Evolutionary conservation across 1,140 invertebrate species (phyloP), one percentile per base, ranked within the genome.

Genomic region (Camponotus floridanus): DNA sequence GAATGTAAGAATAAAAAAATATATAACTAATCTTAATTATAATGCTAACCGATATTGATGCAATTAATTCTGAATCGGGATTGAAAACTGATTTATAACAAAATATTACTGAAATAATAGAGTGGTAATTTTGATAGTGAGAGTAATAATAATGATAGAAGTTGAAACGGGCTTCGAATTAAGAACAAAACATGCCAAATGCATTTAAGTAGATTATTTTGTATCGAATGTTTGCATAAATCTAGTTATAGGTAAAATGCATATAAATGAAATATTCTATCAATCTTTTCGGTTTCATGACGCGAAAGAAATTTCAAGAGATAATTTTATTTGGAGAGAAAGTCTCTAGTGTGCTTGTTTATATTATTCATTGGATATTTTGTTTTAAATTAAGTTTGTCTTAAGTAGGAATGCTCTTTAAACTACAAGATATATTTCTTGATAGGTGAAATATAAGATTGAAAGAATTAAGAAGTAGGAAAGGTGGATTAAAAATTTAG

Each of bases 191-290:
- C 91, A 93, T 92, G 93, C 92, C 92, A 93, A 93, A 93, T 93
- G 92, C 92, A 93, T 93, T 93, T 91, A 92, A 87, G 64, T 92
- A 90, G 87, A 62, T 90, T 92, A 92, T 91, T 90, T 91, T 92
- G 76, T 92, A 91, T 90, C 88, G 65, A 36, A 86, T 90, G 85
- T 88, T 15, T 67, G 84, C 2, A 21, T 81, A 73, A 73, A 55
- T 61, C 18, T 89, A 84, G 79, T 15, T 89, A 55, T 90, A 90
- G 64, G 33, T 71, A 71, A 81, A 59, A 33, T 26, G 65, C 21
- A 68, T 39, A 39, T 71, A 33, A 6, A 33, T 31, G 11, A 15
- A 73, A 39, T 61, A 73, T 61, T 73, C n/a, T 26, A 81, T 57
- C 55, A 42, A 83, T 13, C 39, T 31, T 71, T 73, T 68, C 21